Evolutionary conservation across 2,113 vertebrate species (phyloP), one percentile per base, ranked within the genome.

Genomic region (Alethe diademata): DNA sequence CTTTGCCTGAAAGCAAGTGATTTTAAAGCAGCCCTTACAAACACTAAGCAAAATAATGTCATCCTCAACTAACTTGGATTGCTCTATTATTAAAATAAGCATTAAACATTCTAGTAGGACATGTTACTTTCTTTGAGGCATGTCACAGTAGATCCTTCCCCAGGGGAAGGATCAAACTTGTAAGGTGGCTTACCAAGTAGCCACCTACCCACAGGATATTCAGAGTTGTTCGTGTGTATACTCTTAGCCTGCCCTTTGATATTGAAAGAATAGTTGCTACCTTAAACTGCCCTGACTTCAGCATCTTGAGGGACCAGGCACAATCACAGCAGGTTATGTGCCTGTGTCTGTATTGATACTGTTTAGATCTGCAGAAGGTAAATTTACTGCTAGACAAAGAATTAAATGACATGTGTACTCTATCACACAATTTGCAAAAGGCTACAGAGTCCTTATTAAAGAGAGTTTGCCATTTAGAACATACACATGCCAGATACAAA

Each of bases 21-120:
- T 87, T 95, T 95, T 95, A 89, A 95, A 95, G 83, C 78, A 87
- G 53, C 45, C 50, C n/a, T 73, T 91, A 80, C 56, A 79, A 93
- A 75, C 40, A n/a, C 42, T 28, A 42, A 33, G 48, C 38, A 48
- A 82, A 95, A 75, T 58, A 79, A 42, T 66, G 54, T 43, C 48
- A 90, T 62, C 64, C 54, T 86, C 71, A 65, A 5, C 48, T 61
- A 69, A 83, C 42, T 35, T 79, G 79, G 26, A 8, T 86, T 74
- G 19, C 38, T 78, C 33, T 71, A 6, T 53, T 67, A 64, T 40
- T 71, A 40, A 88, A 86, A 43, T 51, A 79, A 86, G 16, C 36
- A 47, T 31, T 74, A 56, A 71, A 33, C 0, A 0, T 78, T 51
- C 47, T 61, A 51, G 31, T 5, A 48, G 43, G 73, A 65, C 7